Base-by-base conservation (phyloP, 2,888 invertebrate genomes). In the Drosophila dives region DNA sequence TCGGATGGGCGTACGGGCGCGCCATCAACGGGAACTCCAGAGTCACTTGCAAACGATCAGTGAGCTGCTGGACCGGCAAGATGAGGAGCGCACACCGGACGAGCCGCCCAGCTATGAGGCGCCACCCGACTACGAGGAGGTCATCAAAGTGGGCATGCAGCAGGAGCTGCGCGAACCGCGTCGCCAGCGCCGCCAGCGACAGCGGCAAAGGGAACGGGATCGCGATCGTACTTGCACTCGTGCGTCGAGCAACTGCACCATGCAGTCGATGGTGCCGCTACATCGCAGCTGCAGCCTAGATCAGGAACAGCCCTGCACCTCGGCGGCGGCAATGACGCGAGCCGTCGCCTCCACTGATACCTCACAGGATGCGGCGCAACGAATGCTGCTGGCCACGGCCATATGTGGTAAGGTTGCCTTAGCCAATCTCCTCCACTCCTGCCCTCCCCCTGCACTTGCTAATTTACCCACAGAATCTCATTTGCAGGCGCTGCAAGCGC, bases 21-120 rank as follows among this genome's bases (percentile, higher is more conserved):
- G 95, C 2, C 95, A 95, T 72, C 95, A 95, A 76, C 93, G 95
- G 32, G 95, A 95, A 80, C 91, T 95, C n/a, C 95, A 95, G 86
- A 95, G 94, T 67, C 95, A 95, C 83, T 91, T 96, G 54, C 95
- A 95, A 86, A 95, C 95, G 3, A 95, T 96, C 74, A 95, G 95
- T 86, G 95, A 95, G 77, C 93, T 96, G 76, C 88, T 96, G 91
- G 90, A 94, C 94, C 92, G 94, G 0, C 92, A 94, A 80, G 93
- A 93, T 17, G 93, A 93, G 63, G 81, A 87, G 11, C 88, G 91
- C 56, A 87, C 90, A 0, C 90, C 91, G 0, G 93, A 92, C 48
- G 95, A 95, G 70, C 95, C 96, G 40, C 96, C 96, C 0, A 94
- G 94, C 54, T 96, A 96, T 91, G 96, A 96, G 90, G 95, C 95